Percentiles rank a stretch among this genome's conserved stretches.
These are phyloP conservation scores for Decapterus maruadsi DNA, from an alignment of 2,797 vertebrate genomes.

Conservation along the genomic window DNA sequence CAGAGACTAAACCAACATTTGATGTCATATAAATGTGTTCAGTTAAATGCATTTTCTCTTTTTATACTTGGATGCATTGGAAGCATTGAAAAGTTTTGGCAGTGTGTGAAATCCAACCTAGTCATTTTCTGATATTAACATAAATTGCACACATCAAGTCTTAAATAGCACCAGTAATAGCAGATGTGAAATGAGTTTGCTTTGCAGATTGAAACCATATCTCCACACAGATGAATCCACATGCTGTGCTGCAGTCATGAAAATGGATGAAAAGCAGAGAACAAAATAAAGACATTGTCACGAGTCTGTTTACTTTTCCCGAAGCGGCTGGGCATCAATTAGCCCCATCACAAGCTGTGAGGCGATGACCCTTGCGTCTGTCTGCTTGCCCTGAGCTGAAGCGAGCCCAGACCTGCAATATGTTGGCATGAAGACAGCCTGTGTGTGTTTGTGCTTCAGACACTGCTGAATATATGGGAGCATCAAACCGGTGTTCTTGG, in stretches of 20 bases:
- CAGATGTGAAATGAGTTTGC: not conserved
- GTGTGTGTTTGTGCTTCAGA: conserved; percentile 15
- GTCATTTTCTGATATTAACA: not conserved
- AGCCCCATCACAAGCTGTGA: conserved; percentile 70
- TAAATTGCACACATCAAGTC: not conserved
- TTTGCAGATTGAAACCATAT: not conserved
- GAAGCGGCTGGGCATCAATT: conserved; percentile 69
- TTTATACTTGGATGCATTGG: not conserved
- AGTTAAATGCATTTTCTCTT: not conserved
- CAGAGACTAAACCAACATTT: not conserved
- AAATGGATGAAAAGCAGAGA: conserved; percentile 12
- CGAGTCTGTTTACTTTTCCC: conserved; percentile 49
- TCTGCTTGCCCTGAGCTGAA: conserved; percentile 54
- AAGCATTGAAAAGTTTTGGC: not conserved
- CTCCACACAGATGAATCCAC: not conserved
- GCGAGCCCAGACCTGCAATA: conserved; percentile 65
- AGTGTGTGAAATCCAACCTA: not conserved
- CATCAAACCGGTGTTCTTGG: conserved; percentile 26
- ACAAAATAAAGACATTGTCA: conserved; percentile 61
- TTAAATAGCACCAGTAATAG: not conserved
- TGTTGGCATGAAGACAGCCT: conserved; percentile 53
- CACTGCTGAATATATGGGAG: not conserved
- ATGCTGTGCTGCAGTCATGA: not conserved
- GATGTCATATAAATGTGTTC: not conserved
- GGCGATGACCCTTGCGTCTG: conserved; percentile 64